Conservation (phyloP, 1,140 invertebrate species). For the Eriosoma lanigerum region DNA sequence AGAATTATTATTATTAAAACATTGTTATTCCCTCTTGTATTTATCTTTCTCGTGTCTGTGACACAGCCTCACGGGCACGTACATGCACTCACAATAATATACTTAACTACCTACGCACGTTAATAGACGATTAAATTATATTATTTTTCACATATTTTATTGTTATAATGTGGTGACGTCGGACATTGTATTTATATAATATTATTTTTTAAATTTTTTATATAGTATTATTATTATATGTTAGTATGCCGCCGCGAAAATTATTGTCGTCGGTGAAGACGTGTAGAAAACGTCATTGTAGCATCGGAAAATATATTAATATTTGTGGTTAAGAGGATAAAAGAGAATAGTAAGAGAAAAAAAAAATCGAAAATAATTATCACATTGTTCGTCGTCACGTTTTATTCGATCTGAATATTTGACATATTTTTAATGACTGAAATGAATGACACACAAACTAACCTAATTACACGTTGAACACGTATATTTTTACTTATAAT, state of each 20-base stretch:
- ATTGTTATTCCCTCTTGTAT: too few species aligned
- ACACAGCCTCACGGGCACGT: too few species aligned
- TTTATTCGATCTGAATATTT: slow-evolving; percentile 41
- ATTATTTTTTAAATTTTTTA: not conserved
- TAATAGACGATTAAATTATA: too few species aligned
- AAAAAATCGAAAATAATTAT: slow-evolving; percentile 32
- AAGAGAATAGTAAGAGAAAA: not conserved
- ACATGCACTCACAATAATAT: too few species aligned
- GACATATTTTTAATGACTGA: slow-evolving; percentile 39
- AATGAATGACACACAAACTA: slow-evolving; percentile 3
- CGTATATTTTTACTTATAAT: too few species aligned
- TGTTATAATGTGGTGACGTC: not conserved
- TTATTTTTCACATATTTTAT: too few species aligned
- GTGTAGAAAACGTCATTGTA: not conserved
- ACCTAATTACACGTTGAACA: slow-evolving; percentile 7
- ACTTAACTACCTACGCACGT: too few species aligned
- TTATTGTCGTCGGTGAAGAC: not conserved
- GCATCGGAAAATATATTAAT: not conserved
- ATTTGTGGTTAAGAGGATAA: slow-evolving; percentile 1
- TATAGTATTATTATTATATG: not conserved
- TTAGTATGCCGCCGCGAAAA: not conserved
- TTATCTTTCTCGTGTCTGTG: too few species aligned
- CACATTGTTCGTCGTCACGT: slow-evolving; percentile 14
- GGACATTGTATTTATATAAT: not conserved
- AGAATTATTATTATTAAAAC: too few species aligned